phyloP scores from a whole-genome alignment of 2,797 vertebrate genomes.

The Chanos chanos region DNA sequence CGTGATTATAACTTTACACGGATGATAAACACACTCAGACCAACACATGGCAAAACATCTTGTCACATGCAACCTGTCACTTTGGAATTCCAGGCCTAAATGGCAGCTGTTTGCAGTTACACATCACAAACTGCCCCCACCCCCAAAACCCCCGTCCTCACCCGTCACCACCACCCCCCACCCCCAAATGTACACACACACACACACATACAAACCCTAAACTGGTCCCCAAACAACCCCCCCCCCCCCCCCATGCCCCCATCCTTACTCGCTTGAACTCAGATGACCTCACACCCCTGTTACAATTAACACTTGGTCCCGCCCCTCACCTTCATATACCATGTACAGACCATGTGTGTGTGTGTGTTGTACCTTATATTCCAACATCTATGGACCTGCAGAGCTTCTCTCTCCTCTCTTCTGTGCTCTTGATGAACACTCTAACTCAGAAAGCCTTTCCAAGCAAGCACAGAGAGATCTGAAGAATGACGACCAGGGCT shows the following conservation, averaged over 20 bases:
- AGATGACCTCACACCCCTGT: conserved; percentile 36
- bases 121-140: no score
- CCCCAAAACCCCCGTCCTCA: no score
- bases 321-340: conserved; percentile 31
- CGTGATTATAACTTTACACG: no score
- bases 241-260: conserved; percentile 3
- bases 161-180: conserved; percentile 1
- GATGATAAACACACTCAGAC: no score
- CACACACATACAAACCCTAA: neutral
- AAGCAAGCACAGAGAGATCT: no score
- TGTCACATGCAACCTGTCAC: neutral
- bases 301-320: conserved; percentile 44
- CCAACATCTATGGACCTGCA: neutral
- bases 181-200: conserved; percentile 6
- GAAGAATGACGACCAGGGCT: conserved; percentile 31
- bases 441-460: neutral
- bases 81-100: conserved; percentile 11
- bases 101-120: conserved; percentile 16
- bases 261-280: conserved; percentile 33
- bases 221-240: neutral
- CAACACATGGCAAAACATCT: no score
- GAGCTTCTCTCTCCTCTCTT: neutral
- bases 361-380: neutral
- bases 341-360: neutral
- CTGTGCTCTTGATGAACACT: neutral